phyloP scores from a whole-genome alignment of 2,113 vertebrate genomes.

The Stomatorhinus ivindoensis region DNA sequence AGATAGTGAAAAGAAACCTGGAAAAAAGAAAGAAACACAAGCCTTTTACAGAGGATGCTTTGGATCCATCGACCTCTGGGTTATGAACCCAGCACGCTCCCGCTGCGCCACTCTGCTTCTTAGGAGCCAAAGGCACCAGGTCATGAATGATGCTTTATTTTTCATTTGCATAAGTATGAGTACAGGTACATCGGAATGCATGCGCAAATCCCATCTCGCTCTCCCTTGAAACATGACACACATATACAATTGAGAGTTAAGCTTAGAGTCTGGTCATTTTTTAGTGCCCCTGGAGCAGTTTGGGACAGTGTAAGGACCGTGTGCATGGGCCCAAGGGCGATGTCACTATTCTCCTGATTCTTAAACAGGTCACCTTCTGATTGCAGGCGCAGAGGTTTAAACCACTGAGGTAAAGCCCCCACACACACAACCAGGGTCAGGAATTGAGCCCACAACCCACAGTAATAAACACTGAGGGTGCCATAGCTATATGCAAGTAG shows the following conservation, averaged over 20 bases:
- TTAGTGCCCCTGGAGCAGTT: background rate
- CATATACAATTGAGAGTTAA: background rate
- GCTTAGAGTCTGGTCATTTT: background rate
- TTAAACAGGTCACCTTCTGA: background rate
- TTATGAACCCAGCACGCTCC: slow-evolving; percentile 73
- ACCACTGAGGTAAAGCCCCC: background rate
- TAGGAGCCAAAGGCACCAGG: too few species aligned
- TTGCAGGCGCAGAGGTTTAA: background rate
- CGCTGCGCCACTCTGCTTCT: slow-evolving; percentile 66
- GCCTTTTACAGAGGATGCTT: slow-evolving; percentile 65
- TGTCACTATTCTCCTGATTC: background rate
- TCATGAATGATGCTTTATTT: background rate
- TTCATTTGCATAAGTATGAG: background rate
- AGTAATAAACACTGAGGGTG: background rate
- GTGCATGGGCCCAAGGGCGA: background rate
- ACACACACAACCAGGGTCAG: background rate
- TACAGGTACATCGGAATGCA: background rate
- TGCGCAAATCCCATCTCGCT: background rate
- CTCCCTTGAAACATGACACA: background rate
- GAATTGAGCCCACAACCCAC: background rate
- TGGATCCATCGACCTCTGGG: slow-evolving; percentile 72
- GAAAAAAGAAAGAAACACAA: background rate
- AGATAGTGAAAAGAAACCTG: background rate
- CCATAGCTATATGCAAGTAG: background rate
- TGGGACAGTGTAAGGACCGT: background rate